Percentiles rank a stretch among this genome's conserved stretches.
Conservation (phyloP, 2,113 vertebrate species). For the Leucopternis melanops region DNA sequence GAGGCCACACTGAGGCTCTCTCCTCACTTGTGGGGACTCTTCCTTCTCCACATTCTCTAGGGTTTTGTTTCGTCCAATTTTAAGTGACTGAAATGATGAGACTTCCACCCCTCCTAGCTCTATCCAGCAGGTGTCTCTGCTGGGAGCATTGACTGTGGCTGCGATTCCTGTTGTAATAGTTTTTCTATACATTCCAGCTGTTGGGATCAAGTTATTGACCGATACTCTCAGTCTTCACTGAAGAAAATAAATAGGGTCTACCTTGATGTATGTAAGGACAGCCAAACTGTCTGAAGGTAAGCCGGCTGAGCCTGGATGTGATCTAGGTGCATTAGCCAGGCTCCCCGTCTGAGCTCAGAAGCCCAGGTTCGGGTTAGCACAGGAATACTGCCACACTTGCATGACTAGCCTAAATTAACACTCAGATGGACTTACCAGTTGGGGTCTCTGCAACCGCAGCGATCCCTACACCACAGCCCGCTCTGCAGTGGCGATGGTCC, state of each 20-base stretch:
- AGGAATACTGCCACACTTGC: background rate
- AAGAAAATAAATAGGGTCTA: background rate
- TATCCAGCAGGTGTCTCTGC: background rate
- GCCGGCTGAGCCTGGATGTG: background rate
- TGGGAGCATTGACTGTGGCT: background rate
- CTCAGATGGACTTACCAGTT: background rate
- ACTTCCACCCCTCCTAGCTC: background rate
- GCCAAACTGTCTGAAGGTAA: background rate
- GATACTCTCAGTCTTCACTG: background rate
- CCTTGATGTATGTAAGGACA: background rate
- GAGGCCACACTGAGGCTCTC: background rate
- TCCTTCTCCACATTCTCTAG: background rate
- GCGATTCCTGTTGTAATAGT: background rate
- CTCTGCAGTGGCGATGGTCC: background rate
- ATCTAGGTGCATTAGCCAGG: background rate
- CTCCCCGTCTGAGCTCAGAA: background rate
- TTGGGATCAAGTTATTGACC: background rate
- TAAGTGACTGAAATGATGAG: background rate
- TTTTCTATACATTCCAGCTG: background rate
- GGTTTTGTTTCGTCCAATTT: background rate
- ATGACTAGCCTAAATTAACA: background rate
- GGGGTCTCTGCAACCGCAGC: background rate
- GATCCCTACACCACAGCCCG: fast-evolving
- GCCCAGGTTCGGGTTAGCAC: background rate
- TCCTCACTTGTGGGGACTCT: background rate